Conservation (phyloP, 2,113 vertebrate genomes). For the Phyllostomus discolor region DNA sequence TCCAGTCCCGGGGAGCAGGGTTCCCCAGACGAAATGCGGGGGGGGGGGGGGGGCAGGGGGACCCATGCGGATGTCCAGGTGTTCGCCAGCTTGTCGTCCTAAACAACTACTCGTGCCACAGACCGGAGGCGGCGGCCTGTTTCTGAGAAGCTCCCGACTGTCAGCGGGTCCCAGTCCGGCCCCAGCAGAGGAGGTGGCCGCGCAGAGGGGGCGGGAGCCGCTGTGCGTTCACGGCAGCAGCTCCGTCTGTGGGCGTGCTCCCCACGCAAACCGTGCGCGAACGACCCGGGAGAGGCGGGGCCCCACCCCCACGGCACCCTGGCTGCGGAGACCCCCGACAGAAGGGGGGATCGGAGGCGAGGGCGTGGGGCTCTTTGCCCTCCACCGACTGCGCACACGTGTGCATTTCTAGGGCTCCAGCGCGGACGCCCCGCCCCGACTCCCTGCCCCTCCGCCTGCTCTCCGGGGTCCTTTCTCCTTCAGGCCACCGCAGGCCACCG, state of each 20-base stretch:
- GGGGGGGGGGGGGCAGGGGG: too few relatives aligned
- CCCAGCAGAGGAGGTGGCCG: background rate
- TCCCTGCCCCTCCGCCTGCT: background rate
- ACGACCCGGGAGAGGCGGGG: background rate
- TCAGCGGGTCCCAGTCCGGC: background rate
- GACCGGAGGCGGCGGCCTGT: background rate
- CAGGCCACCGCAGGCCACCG: background rate
- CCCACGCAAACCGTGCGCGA: background rate
- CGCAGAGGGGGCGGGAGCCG: background rate
- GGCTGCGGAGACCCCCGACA: background rate
- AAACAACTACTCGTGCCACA: background rate
- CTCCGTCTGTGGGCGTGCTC: background rate
- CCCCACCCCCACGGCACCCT: too few relatives aligned
- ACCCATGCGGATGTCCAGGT: fast-evolving
- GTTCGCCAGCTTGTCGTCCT: background rate
- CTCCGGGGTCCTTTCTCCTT: too few relatives aligned
- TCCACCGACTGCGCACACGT: fast-evolving
- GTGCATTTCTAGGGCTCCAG: background rate
- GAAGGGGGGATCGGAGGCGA: background rate
- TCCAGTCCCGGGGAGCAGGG: background rate
- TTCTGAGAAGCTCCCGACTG: background rate
- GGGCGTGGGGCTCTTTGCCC: fast-evolving
- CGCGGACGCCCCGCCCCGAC: background rate
- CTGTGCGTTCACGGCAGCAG: background rate
- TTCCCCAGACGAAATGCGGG: background rate